These are phyloP conservation scores for Andrena praecox DNA, from an alignment of 2,888 invertebrate species.

Conservation along the genomic window DNA sequence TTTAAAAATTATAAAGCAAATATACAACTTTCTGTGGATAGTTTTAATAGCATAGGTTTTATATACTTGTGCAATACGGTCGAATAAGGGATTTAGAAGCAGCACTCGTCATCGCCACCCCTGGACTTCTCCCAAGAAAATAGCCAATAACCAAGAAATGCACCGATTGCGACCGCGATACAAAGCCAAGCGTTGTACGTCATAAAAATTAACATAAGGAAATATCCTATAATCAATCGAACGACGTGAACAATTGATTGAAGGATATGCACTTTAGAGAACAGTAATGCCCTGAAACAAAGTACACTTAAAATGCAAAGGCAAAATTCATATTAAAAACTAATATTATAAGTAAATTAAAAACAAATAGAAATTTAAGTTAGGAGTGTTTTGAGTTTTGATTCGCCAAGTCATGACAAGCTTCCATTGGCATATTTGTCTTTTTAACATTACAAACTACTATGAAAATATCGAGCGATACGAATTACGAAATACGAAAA, in stretches of 20 bases:
- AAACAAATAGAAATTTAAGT: too few relatives aligned
- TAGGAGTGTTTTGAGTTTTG: too few relatives aligned
- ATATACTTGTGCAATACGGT: not conserved
- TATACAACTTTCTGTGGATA: not conserved
- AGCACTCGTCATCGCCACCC: conserved; percentile 76
- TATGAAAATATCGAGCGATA: too few relatives aligned
- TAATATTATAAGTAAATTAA: too few relatives aligned
- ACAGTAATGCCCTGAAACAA: conserved; percentile 77
- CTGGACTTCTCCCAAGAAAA: conserved; percentile 78
- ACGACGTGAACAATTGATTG: conserved; percentile 79
- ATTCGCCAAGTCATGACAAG: too few relatives aligned
- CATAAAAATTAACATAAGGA: conserved; percentile 88
- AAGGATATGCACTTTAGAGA: conserved; percentile 76
- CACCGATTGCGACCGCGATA: conserved; percentile 86
- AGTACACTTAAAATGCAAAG: not conserved
- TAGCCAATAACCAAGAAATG: conserved; percentile 85
- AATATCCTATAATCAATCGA: conserved; percentile 86
- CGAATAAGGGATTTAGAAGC: conserved; percentile 64
- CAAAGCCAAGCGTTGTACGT: conserved; percentile 88
- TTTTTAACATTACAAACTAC: too few relatives aligned
- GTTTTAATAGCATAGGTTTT: too few relatives aligned
- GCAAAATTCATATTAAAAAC: not conserved
- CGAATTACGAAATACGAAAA: too few relatives aligned
- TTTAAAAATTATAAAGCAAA: not conserved
- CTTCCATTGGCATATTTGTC: too few relatives aligned